Evolutionary conservation across 2,888 invertebrate genomes (phyloP), one percentile per base, ranked within the genome.

Genomic region (Shargacucullia verbasci): DNA sequence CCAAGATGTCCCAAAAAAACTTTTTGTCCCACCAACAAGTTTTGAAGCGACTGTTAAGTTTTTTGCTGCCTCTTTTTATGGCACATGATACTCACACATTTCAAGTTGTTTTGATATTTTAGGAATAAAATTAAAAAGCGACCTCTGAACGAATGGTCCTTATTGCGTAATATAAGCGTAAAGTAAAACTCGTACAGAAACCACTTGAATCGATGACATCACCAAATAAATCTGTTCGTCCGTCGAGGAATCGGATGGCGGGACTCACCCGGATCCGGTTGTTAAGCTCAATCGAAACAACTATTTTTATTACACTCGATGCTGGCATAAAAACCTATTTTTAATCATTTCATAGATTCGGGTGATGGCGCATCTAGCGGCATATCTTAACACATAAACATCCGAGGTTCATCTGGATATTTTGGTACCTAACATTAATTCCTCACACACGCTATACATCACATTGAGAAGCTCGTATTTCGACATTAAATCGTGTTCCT

Each of bases 231-330:
- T 91, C 87, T 82, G 87, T 87, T 80, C 70, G 82, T 82, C 34
- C 41, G 56, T 67, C 64, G 76, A 76, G 76, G 83, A 82, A 75
- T 82, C 82, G 80, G 81, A 78, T 70, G 83, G 73, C 84, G 84
- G 84, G 87, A 84, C 84, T 81, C 81, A 85, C 89, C 91, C 88
- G 90, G 90, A 91, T 91, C 91, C 90, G 92, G 90, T 88, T 88
- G 86, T 89, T 87, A 87, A 84, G 83, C 85, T 81, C 83, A 81
- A 88, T 87, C 85, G 81, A 87, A 89, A 86, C 83, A 72, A 87
- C 89, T 90, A 92, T 92, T 92, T 92, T 91, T 91, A 92, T 90
- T 87, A 82, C 86, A 71, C 75, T 81, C 75, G 82, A 84, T 86
- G 87, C 81, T 79, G 79, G 82, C 81, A 83, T 83, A 81, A 82